These are phyloP conservation scores for Tetragonula clypearis DNA, from an alignment of 1,140 invertebrate genomes.

Conservation along the genomic window DNA sequence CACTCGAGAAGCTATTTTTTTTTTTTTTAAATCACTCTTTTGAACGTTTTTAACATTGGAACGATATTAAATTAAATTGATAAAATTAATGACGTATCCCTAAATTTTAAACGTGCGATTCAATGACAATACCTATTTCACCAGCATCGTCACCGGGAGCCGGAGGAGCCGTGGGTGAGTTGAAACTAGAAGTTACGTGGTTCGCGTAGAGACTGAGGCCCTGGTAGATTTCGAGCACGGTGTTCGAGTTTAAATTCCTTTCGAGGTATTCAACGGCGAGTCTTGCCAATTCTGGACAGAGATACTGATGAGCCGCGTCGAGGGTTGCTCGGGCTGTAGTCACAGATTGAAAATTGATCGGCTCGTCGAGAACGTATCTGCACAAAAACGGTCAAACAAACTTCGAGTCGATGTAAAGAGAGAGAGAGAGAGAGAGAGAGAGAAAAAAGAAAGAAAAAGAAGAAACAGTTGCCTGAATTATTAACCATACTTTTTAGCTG, in stretches of 20 bases:
- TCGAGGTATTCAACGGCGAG: conserved; percentile 85
- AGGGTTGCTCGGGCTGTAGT: conserved; percentile 85
- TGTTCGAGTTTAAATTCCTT: conserved; percentile 76
- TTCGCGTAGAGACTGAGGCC: conserved; percentile 78
- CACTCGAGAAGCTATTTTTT: not conserved
- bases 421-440: no score
- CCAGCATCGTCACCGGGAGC: conserved; percentile 68
- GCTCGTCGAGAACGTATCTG: conserved; percentile 85
- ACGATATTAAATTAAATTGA: no score
- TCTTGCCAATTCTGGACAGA: conserved; percentile 84
- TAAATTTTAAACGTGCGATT: not conserved
- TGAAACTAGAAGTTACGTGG: conserved; percentile 31
- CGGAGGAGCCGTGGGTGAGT: conserved; percentile 61
- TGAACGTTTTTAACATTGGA: no score
- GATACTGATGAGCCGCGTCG: conserved; percentile 86
- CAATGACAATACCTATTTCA: conserved; percentile 66
- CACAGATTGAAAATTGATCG: conserved; percentile 85
- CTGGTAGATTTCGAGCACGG: conserved; percentile 82
- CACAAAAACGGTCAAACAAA: conserved; percentile 39
- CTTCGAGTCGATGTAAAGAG: conserved; percentile 9
- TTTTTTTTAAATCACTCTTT: no score
- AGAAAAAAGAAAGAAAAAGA: no score
- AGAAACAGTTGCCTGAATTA: conserved; percentile 8
- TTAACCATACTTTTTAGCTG: conserved; percentile 9
- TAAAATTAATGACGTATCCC: not conserved